These are phyloP conservation scores for Felis chaus DNA, from an alignment of 2,113 vertebrate species.

Conservation along the genomic window DNA sequence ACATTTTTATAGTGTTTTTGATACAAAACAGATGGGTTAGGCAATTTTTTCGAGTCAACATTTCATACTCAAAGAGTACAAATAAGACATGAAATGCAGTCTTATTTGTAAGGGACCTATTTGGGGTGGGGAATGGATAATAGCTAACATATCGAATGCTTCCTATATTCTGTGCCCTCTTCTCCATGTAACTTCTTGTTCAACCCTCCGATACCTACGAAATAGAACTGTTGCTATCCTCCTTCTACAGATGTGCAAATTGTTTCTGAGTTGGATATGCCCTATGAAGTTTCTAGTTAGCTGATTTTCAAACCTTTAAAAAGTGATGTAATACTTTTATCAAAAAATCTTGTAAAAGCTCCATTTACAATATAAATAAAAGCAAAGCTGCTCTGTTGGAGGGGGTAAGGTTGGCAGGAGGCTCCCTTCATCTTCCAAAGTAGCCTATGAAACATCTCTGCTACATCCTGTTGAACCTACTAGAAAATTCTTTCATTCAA, in stretches of 20 bases:
- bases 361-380: slow-evolving; percentile 19
- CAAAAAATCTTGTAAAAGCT: not conserved
- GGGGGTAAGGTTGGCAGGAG: not conserved
- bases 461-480: not conserved
- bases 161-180: not conserved
- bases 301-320: slow-evolving; percentile 15
- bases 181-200: not conserved
- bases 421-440: slow-evolving; percentile 5
- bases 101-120: not conserved
- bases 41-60: slow-evolving; percentile 4
- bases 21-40: not conserved
- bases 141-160: accelerated
- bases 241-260: not conserved
- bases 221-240: not conserved
- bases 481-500: slow-evolving; percentile 28
- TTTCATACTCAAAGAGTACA: not conserved
- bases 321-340: not conserved
- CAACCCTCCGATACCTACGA: not conserved
- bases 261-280: not conserved
- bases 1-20: not conserved
- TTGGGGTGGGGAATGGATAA: not conserved
- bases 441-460: not conserved
- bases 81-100: not conserved
- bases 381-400: not conserved
- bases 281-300: not conserved